These are phyloP conservation scores for Megalops atlanticus DNA, from an alignment of 2,113 vertebrate genomes.

Conservation along the genomic window DNA sequence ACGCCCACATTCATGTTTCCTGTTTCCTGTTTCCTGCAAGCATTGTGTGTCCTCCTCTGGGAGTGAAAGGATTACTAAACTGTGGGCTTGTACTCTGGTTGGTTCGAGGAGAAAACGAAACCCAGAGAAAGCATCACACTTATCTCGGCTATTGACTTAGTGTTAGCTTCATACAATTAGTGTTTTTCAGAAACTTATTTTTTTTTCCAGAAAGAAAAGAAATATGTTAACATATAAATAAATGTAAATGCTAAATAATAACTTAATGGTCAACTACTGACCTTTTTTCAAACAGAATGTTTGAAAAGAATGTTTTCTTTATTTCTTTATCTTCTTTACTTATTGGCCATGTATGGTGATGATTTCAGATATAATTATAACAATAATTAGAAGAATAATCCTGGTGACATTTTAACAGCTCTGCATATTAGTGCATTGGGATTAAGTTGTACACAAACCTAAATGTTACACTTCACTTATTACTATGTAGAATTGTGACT, in stretches of 20 bases:
- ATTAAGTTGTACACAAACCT: too few species aligned
- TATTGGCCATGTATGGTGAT: too few species aligned
- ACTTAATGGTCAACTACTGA: background rate
- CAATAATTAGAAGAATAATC: too few species aligned
- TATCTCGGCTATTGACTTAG: background rate
- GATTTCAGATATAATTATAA: too few species aligned
- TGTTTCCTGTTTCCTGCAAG: slow-evolving; percentile 13
- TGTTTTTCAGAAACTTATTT: background rate
- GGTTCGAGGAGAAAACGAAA: background rate
- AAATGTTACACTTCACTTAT: too few species aligned
- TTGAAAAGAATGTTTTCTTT: too few species aligned
- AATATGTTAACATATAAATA: background rate
- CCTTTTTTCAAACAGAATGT: background rate
- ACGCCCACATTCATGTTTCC: background rate
- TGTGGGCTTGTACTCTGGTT: background rate
- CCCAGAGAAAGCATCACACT: background rate
- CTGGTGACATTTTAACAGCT: too few species aligned
- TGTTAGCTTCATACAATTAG: background rate
- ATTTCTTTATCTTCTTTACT: too few species aligned
- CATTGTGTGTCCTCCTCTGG: background rate
- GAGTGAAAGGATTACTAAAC: background rate
- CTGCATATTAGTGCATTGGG: too few species aligned
- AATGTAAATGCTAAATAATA: background rate
- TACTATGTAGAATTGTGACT: too few species aligned
- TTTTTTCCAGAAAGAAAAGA: background rate